Conservation (phyloP, 1,140 invertebrate genomes). For the Sminthurinus signatus region DNA sequence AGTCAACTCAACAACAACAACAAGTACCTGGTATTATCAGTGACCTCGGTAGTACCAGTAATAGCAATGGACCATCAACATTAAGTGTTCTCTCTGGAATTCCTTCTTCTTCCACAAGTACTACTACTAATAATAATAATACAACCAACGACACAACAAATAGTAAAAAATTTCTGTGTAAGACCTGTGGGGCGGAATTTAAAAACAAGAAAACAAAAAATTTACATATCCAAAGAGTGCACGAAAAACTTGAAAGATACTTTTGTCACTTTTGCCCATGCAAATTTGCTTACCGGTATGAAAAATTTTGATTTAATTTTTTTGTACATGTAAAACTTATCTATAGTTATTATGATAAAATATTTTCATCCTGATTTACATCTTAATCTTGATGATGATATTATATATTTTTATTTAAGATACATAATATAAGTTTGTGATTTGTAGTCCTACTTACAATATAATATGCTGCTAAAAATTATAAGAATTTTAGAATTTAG, state of each 20-base stretch:
- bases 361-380: no score
- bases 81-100: no score
- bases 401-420: no score
- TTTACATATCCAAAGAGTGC: slow-evolving; percentile 29
- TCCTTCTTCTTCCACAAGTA: no score
- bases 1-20: neutral
- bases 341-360: neutral
- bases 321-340: neutral
- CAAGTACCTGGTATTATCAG: neutral
- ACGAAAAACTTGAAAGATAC: slow-evolving; percentile 25
- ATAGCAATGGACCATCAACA: no score
- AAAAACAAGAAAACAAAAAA: slow-evolving; percentile 27
- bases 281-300: slow-evolving; percentile 33
- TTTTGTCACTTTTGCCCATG: slow-evolving; percentile 30
- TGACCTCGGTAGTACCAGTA: neutral
- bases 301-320: neutral
- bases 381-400: no score
- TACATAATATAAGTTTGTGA: no score
- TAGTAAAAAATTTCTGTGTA: slow-evolving; percentile 16
- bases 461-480: no score
- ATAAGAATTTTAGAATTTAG: no score
- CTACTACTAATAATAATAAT: slow-evolving; percentile 6
- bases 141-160: neutral
- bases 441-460: no score
- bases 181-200: slow-evolving; percentile 26